These are phyloP conservation scores for Tryphoninae sp. DNA, from an alignment of 2,888 invertebrate genomes.

Conservation along the genomic window DNA sequence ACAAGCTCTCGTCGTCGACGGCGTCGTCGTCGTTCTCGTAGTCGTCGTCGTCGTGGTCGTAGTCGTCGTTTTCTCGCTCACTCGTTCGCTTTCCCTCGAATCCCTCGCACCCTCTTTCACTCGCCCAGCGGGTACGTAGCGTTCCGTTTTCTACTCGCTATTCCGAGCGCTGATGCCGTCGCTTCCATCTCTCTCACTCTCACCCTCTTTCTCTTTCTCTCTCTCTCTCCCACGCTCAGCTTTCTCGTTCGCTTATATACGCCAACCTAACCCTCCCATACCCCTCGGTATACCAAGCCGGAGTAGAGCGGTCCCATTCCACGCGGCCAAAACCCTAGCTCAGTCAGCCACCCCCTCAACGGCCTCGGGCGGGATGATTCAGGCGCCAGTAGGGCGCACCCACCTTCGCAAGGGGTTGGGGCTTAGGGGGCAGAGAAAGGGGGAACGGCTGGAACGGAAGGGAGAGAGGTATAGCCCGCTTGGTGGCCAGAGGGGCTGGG, in stretches of 20 bases:
- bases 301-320: conserved; percentile 66
- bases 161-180: conserved; percentile 60
- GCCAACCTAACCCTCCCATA: conserved; percentile 33
- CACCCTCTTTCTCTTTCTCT: conserved; percentile 8
- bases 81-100: conserved; percentile 54
- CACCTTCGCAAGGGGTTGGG: conserved; percentile 76
- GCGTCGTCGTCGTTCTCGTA: conserved; percentile 45
- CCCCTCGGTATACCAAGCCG: conserved; percentile 50
- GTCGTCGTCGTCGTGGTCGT: conserved; percentile 30
- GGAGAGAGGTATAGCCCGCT: conserved; percentile 64
- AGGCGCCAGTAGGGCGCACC: conserved; percentile 81
- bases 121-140: conserved; percentile 52
- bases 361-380: conserved; percentile 81
- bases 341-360: conserved; percentile 73
- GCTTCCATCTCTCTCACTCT: conserved; percentile 66
- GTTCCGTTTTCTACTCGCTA: conserved; percentile 62
- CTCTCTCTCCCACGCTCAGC: conserved; percentile 16
- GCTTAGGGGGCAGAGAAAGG: conserved; percentile 55
- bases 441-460: conserved; percentile 61
- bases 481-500: conserved; percentile 59
- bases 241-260: conserved; percentile 56
- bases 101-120: conserved; percentile 55
- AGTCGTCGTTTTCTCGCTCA: conserved; percentile 55
- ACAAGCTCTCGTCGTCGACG: conserved; percentile 59
- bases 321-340: conserved; percentile 76